Evolutionary conservation across 92 coral and sea anemone genomes (phyloP), one percentile per base, ranked within the genome.

Genomic region (Zoanthus sansibaricus): DNA sequence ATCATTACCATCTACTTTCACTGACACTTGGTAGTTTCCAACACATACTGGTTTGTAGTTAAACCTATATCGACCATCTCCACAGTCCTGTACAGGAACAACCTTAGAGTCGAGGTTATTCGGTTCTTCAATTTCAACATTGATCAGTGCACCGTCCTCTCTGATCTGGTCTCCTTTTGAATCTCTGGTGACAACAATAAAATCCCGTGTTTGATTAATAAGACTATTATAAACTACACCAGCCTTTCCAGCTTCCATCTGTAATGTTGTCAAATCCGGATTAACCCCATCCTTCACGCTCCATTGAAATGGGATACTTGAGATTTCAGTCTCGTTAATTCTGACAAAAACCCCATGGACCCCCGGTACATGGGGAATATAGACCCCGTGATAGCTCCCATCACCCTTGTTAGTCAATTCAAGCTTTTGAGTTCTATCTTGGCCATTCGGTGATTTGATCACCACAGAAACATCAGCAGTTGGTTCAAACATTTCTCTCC

Each of bases 1-100:
- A 15, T 61, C 68, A 61, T 70, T 66, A 87, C 85, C 89, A 77
- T 87, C 77, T 7, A 87, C 67, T 25, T 25, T 25, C 25, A 25
- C 25, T 25, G 25, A 25, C 25, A 25, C 25, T 25, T 25, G 25
- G 25, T 25, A 25, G 25, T 25, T 25, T 25, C 25, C 25, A 25
- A 25, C 25, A 25, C 25, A 25, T 25, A 25, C 25, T 25, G 25
- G 25, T 25, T 25, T 25, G 25, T 25, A 25, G 25, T 25, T 25
- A 25, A 25, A 25, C 25, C 25, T 25, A 25, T 25, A 25, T 25
- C 25, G 25, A 25, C 25, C 25, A 25, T 25, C 25, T 25, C 25
- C 25, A 25, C 25, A 25, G 25, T 25, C 25, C 25, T 25, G 25
- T 25, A 25, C 25, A 25, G 25, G 25, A 25, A 25, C 25, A 25